Percentiles rank a stretch among this genome's conserved stretches.
These are phyloP conservation scores for Macquaria australasica DNA, from an alignment of 2,113 vertebrate genomes.

Conservation along the genomic window DNA sequence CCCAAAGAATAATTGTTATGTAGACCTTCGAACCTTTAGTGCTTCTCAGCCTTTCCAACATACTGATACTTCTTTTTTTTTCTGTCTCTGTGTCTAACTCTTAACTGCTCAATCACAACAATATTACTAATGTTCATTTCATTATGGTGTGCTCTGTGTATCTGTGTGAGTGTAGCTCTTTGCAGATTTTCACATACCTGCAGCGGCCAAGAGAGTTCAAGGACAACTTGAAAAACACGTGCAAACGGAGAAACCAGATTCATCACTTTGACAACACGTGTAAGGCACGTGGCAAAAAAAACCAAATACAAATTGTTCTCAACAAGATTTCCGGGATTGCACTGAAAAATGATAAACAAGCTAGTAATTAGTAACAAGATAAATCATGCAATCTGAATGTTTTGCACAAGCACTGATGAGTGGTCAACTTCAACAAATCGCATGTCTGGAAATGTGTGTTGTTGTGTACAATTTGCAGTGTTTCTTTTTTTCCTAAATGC, in stretches of 20 bases:
- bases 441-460: background rate
- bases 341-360: too few species aligned
- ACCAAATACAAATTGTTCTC: background rate
- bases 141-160: background rate
- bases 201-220: background rate
- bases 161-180: background rate
- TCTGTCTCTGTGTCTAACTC: background rate
- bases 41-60: background rate
- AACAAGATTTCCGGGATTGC: background rate
- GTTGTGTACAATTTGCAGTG: background rate
- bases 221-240: background rate
- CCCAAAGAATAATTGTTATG: too few species aligned
- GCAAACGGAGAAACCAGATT: background rate
- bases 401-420: background rate
- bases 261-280: too few species aligned
- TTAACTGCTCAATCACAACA: background rate
- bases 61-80: background rate
- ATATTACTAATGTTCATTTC: background rate
- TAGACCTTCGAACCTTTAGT: background rate
- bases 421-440: background rate
- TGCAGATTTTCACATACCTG: background rate
- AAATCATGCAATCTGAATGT: too few species aligned
- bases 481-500: background rate
- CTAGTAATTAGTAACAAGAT: too few species aligned
- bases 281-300: too few species aligned